phyloP scores from a whole-genome alignment of 1,140 invertebrate genomes.

The Drosophila bocki region DNA sequence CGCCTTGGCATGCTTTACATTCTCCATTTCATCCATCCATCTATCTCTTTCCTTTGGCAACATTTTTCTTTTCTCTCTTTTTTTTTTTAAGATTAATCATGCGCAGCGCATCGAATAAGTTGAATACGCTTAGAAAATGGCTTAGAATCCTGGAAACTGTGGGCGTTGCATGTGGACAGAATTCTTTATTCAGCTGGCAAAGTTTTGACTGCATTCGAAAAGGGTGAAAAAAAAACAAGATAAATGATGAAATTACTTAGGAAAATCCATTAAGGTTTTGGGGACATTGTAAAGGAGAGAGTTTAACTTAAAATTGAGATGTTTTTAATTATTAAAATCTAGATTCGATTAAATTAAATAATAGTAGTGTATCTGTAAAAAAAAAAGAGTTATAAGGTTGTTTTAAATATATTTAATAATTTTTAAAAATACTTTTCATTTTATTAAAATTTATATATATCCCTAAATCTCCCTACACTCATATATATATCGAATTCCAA shows the following conservation, averaged over 20 bases:
- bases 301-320: neutral
- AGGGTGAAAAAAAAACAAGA: conserved; percentile 11
- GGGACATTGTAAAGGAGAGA: neutral
- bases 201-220: conserved; percentile 24
- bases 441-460: no score
- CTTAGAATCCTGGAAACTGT: conserved; percentile 29
- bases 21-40: conserved; percentile 28
- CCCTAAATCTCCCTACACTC: no score
- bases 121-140: conserved; percentile 49
- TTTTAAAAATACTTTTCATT: no score
- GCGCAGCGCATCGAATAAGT: conserved; percentile 65
- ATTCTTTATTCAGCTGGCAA: conserved; percentile 16
- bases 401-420: no score
- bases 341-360: neutral
- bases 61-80: conserved; percentile 14
- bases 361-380: neutral
- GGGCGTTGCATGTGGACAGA: conserved; percentile 24
- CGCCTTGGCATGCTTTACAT: conserved; percentile 50
- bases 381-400: no score
- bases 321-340: neutral
- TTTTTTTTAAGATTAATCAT: conserved; percentile 63
- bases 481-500: neutral
- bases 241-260: conserved; percentile 38
- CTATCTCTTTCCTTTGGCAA: conserved; percentile 34
- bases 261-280: neutral